phyloP scores from a whole-genome alignment of 2,113 vertebrate genomes.

The Sander vitreus region DNA sequence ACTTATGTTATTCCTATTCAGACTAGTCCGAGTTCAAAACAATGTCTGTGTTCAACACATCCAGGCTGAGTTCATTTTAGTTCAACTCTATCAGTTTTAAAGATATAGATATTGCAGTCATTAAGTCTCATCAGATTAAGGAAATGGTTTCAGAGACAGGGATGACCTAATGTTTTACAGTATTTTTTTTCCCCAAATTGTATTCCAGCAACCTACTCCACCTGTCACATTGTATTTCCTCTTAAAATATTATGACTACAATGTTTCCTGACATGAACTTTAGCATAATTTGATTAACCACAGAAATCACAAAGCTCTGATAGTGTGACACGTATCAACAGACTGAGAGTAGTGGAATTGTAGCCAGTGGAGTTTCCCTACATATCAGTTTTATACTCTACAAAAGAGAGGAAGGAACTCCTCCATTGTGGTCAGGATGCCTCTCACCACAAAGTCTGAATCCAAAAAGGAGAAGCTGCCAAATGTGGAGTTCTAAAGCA shows the following conservation, averaged over 20 bases:
- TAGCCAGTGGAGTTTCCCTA: slow-evolving; percentile 66
- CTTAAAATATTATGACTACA: slow-evolving; percentile 25
- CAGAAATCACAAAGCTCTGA: slow-evolving; percentile 26
- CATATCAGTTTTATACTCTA: slow-evolving; percentile 42
- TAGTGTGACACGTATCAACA: slow-evolving; percentile 49
- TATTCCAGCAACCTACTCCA: slow-evolving; percentile 13
- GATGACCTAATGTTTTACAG: slow-evolving; percentile 4
- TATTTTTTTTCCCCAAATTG: not conserved
- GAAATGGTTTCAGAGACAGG: not conserved
- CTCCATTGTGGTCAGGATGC: slow-evolving; percentile 64
- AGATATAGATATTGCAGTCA: not conserved
- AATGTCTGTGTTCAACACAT: not conserved
- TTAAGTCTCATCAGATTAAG: not conserved
- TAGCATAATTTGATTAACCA: slow-evolving; percentile 53
- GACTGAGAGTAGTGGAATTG: slow-evolving; percentile 19
- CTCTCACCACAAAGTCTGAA: slow-evolving; percentile 53
- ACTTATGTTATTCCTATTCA: slow-evolving; percentile 4
- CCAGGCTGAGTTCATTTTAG: not conserved
- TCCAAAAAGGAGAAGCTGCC: slow-evolving; percentile 44
- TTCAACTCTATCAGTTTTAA: slow-evolving; percentile 4
- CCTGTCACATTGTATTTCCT: slow-evolving; percentile 28
- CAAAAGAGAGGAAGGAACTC: slow-evolving; percentile 71
- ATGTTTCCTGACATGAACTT: slow-evolving; percentile 59
- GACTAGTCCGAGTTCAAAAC: slow-evolving; percentile 14
- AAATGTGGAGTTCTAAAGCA: slow-evolving; percentile 55